phyloP scores from a whole-genome alignment of 2,113 vertebrate genomes.

The Kobus ellipsiprymnus region DNA sequence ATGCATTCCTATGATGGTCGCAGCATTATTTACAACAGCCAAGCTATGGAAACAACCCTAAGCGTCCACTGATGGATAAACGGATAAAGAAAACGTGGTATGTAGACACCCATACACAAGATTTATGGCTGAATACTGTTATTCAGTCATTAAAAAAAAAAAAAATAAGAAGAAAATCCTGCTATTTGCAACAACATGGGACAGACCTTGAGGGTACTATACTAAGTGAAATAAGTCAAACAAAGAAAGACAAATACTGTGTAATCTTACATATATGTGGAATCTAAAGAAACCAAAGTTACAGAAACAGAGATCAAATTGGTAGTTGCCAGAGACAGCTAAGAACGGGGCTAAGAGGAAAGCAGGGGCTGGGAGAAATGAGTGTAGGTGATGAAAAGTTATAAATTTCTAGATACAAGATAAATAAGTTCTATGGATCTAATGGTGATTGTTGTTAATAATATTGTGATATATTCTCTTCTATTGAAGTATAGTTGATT shows the following conservation, averaged over 20 bases:
- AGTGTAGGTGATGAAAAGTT: not conserved
- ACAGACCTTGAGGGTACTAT: not conserved
- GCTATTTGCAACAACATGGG: not conserved
- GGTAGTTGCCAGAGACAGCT: not conserved
- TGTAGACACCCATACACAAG: not conserved
- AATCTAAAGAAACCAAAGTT: not conserved
- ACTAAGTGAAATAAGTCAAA: not conserved
- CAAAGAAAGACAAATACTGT: not conserved
- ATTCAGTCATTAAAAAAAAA: not conserved
- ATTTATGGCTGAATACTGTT: not conserved
- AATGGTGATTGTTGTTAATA: not conserved
- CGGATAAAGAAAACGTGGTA: not conserved
- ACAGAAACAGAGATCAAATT: not conserved
- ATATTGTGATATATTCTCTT: not conserved
- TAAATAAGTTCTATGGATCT: not conserved
- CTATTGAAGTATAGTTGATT: not conserved
- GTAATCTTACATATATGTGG: not conserved
- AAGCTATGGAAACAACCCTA: not conserved
- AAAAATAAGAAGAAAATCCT: not conserved
- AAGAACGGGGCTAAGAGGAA: not conserved
- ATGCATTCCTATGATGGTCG: not conserved
- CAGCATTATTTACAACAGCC: not conserved
- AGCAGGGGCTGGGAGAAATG: not conserved
- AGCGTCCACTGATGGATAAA: not conserved
- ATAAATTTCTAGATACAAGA: not conserved